Conservation (phyloP, 1,140 invertebrate species). For the Triops longicaudatus region DNA sequence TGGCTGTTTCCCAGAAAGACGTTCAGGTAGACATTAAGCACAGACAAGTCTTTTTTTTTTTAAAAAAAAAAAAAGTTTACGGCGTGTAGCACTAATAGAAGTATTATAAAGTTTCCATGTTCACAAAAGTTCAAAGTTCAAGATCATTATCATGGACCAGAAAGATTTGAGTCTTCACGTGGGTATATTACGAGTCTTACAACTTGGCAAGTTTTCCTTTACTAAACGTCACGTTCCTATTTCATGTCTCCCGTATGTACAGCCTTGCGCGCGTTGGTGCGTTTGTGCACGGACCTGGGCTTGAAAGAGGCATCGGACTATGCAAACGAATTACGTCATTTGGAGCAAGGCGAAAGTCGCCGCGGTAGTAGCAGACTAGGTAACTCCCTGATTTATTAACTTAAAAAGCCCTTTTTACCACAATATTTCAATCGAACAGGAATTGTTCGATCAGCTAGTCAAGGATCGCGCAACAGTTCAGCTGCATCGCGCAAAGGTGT, state of each 20-base stretch:
- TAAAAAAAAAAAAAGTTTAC: too few relatives aligned
- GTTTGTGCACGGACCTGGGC: slow-evolving; percentile 71
- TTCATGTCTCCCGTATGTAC: not conserved
- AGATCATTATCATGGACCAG: too few relatives aligned
- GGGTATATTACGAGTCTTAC: not conserved
- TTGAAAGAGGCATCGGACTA: slow-evolving; percentile 71
- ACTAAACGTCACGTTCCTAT: not conserved
- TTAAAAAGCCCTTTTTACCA: not conserved
- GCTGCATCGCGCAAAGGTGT: slow-evolving; percentile 9
- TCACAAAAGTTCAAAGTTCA: too few relatives aligned
- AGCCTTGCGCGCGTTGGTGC: slow-evolving; percentile 70
- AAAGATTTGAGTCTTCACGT: too few relatives aligned
- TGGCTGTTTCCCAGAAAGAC: too few relatives aligned
- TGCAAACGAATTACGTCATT: slow-evolving; percentile 67
- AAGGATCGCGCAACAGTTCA: slow-evolving; percentile 18
- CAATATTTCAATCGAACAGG: slow-evolving; percentile 3
- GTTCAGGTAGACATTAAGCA: too few relatives aligned
- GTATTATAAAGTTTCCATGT: too few relatives aligned
- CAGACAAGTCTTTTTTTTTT: too few relatives aligned
- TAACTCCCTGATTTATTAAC: slow-evolving; percentile 13
- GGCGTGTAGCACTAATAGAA: too few relatives aligned
- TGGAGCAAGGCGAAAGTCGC: slow-evolving; percentile 54
- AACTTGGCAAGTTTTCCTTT: not conserved
- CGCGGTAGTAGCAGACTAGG: slow-evolving; percentile 39
- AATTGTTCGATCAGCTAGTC: slow-evolving; percentile 1